Conservation (phyloP, 2,113 vertebrate species). For the Podilymbus podiceps region DNA sequence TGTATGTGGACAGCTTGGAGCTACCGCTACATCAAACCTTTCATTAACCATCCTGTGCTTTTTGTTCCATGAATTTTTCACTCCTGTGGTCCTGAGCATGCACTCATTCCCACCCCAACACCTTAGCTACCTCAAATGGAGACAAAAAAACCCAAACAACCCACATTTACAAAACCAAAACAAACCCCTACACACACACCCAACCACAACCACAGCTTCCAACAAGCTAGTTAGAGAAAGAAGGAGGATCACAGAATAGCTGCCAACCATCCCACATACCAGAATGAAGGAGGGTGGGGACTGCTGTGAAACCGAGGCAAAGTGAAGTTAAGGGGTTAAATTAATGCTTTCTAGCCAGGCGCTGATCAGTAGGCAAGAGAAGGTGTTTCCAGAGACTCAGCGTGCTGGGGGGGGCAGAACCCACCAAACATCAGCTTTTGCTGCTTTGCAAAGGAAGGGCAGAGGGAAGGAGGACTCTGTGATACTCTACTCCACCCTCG, state of each 20-base stretch:
- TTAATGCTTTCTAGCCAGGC: not conserved
- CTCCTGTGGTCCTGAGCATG: not conserved
- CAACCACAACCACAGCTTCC: not conserved
- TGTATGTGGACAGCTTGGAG: not conserved
- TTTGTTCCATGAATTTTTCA: not conserved
- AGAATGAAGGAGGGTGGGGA: not conserved
- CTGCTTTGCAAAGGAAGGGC: not conserved
- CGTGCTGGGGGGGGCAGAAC: no score
- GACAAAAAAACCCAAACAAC: not conserved
- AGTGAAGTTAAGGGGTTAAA: not conserved
- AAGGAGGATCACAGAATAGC: not conserved
- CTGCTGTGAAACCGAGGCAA: not conserved
- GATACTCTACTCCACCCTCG: not conserved
- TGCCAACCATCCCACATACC: not conserved
- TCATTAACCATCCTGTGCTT: not conserved
- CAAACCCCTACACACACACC: not conserved
- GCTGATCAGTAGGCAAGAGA: not conserved
- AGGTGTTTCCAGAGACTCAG: not conserved
- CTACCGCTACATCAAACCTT: not conserved
- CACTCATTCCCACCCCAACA: not conserved
- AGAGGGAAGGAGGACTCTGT: not conserved
- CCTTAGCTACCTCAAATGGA: not conserved
- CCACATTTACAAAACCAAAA: no score
- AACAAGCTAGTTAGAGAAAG: not conserved
- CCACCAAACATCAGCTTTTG: not conserved